Conservation (phyloP, 2,113 vertebrate species). For the Xenopus tropicalis region DNA sequence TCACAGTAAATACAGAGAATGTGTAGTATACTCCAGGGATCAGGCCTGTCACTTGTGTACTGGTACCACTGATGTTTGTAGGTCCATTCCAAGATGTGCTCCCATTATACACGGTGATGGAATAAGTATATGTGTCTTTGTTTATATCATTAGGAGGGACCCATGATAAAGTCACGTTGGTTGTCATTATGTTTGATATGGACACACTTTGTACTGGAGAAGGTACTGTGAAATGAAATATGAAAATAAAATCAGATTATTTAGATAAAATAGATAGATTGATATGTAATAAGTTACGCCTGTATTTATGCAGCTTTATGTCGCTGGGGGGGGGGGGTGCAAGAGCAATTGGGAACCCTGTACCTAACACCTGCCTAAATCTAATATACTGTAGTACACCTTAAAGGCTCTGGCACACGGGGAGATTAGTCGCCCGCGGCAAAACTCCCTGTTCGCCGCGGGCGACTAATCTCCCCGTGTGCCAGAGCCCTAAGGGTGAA, state of each 20-base stretch:
- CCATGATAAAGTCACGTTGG: conserved; percentile 40
- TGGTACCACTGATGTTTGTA: neutral
- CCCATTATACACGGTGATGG: neutral
- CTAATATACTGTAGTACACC: no score
- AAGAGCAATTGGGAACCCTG: no score
- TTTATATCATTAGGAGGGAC: neutral
- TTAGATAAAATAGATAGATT: neutral
- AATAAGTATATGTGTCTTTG: neutral
- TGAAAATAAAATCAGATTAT: no score
- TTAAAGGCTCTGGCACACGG: no score
- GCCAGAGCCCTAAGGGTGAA: no score
- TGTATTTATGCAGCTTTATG: no score
- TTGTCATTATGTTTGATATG: neutral
- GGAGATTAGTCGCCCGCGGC: no score
- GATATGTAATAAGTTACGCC: no score
- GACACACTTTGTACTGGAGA: neutral
- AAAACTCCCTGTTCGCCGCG: no score
- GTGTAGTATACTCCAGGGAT: conserved; percentile 4
- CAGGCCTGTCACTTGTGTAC: neutral
- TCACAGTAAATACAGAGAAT: neutral
- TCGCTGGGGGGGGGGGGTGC: neutral
- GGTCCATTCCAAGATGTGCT: neutral
- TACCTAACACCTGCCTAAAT: no score
- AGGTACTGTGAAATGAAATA: conserved; percentile 17
- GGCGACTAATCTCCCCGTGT: no score